phyloP scores from a whole-genome alignment of 2,888 invertebrate genomes.

The Brachynemurus nebulosus region DNA sequence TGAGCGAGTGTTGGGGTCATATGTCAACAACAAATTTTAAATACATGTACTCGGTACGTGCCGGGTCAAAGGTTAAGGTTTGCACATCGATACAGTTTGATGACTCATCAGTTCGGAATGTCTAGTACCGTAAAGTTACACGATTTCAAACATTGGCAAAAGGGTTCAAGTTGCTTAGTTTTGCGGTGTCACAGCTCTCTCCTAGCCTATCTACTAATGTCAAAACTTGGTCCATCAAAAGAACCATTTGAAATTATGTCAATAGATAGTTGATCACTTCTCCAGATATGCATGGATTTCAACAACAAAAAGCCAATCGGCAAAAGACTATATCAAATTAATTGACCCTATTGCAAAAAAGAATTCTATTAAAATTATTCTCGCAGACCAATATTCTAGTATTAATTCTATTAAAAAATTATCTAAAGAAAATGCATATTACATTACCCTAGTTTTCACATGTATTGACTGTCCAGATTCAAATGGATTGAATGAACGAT shows the following conservation, averaged over 20 bases:
- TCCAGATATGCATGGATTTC: constrained; percentile 13
- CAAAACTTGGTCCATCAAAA: constrained; percentile 7
- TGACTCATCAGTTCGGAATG: too few species aligned
- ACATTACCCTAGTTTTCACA: constrained; percentile 17
- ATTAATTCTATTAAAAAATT: constrained; percentile 19
- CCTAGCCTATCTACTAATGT: too few species aligned
- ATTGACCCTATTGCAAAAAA: constrained; percentile 16
- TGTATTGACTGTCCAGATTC: constrained; percentile 17
- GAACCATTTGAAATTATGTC: constrained; percentile 9
- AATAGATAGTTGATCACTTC: constrained; percentile 10
- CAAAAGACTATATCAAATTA: constrained; percentile 18
- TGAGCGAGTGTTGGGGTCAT: too few species aligned
- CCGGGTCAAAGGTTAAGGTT: too few species aligned
- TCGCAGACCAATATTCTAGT: constrained; percentile 19
- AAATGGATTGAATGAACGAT: constrained; percentile 17
- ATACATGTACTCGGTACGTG: too few species aligned
- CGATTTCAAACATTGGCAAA: too few species aligned
- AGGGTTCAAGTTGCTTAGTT: too few species aligned
- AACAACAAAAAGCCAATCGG: constrained; percentile 13
- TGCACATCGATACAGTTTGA: too few species aligned
- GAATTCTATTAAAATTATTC: constrained; percentile 15
- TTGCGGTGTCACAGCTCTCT: too few species aligned
- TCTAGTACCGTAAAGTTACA: too few species aligned
- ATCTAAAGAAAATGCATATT: constrained; percentile 15
- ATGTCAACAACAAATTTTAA: too few species aligned